Conservation (phyloP, 2,113 vertebrate species). For the Neolamprologus falcicula region DNA sequence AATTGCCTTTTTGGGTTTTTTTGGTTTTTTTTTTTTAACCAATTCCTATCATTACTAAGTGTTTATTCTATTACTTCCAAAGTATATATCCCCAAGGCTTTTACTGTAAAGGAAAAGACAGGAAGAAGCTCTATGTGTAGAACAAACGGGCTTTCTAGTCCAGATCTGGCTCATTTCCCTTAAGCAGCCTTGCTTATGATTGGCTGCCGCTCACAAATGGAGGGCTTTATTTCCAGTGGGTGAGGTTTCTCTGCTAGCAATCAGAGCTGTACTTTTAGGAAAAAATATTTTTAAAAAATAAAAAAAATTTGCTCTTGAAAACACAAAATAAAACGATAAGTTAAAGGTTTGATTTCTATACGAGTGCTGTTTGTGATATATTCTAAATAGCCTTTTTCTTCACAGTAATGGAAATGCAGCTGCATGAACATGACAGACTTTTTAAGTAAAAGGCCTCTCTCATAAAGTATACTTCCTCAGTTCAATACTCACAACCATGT, state of each 20-base stretch:
- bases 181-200: neutral
- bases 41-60: neutral
- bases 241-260: neutral
- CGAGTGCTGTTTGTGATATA: neutral
- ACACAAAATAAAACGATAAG: neutral
- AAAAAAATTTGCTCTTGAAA: neutral
- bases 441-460: neutral
- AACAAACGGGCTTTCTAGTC: neutral
- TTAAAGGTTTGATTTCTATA: neutral
- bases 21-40: fast-evolving
- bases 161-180: neutral
- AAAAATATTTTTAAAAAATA: neutral
- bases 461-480: neutral
- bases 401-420: neutral
- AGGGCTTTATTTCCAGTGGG: neutral
- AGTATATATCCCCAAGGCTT: neutral
- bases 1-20: neutral
- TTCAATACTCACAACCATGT: neutral
- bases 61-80: neutral
- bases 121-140: neutral
- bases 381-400: neutral
- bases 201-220: neutral
- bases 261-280: neutral
- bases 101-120: neutral
- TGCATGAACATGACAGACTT: neutral